phyloP scores from a whole-genome alignment of 2,113 vertebrate species.

The Anoura caudifer region DNA sequence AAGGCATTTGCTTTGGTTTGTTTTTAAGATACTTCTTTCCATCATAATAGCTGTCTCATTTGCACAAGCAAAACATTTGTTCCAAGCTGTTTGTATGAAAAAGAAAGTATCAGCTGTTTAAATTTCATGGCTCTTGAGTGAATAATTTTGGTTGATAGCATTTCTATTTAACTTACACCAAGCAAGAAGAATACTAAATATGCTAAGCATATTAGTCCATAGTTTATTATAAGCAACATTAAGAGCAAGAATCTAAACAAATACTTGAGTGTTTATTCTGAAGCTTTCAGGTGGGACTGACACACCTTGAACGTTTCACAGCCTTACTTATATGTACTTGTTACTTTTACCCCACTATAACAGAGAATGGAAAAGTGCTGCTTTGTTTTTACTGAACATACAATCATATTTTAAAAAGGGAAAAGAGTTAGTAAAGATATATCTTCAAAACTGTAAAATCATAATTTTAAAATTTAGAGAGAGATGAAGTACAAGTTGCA shows the following conservation, averaged over 20 bases:
- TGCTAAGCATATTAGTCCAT: not conserved
- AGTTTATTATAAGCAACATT: slow-evolving; percentile 33
- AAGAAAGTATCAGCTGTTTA: slow-evolving; percentile 68
- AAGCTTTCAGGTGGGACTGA: not conserved
- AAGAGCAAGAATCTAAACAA: slow-evolving; percentile 36
- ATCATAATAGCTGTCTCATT: slow-evolving; percentile 78
- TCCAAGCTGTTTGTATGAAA: slow-evolving; percentile 63
- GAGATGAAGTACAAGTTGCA: slow-evolving; percentile 3
- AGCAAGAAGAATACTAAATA: slow-evolving; percentile 30
- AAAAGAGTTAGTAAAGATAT: not conserved
- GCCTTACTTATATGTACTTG: not conserved
- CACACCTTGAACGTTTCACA: slow-evolving; percentile 2
- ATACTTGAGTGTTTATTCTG: not conserved
- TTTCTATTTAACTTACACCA: slow-evolving; percentile 44
- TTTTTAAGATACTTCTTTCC: slow-evolving; percentile 74
- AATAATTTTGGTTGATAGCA: not conserved
- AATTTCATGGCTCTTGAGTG: slow-evolving; percentile 33
- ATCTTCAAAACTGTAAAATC: slow-evolving; percentile 27
- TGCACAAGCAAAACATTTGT: slow-evolving; percentile 78
- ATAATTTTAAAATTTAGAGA: slow-evolving; percentile 28
- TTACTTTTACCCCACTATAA: not conserved
- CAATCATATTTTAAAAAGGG: not conserved
- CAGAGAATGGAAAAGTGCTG: not conserved
- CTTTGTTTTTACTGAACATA: slow-evolving; percentile 3
- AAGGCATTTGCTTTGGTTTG: slow-evolving; percentile 68